Conservation (phyloP, 2,113 vertebrate genomes). For the Acrocephalus arundinaceus region DNA sequence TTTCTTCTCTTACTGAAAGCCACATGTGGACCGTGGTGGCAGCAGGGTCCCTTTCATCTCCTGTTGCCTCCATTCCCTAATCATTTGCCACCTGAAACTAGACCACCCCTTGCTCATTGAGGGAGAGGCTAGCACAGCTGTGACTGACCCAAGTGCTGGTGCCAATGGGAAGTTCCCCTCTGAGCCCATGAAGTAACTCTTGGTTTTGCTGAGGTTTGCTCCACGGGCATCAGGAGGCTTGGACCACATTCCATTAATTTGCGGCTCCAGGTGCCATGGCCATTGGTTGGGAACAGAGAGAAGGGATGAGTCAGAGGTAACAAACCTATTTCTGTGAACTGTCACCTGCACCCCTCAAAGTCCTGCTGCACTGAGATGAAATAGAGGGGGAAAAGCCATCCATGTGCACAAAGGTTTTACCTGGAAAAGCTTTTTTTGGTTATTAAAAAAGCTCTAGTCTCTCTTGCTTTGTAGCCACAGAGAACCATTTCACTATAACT, state of each 20-base stretch:
- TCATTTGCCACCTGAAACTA: not conserved
- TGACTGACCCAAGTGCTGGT: slow-evolving; percentile 2
- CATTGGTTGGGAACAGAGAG: not conserved
- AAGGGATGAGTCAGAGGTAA: not conserved
- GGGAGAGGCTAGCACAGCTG: not conserved
- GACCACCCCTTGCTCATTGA: not conserved
- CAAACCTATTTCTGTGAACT: not conserved
- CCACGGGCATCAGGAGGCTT: not conserved
- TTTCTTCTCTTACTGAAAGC: slow-evolving; percentile 49
- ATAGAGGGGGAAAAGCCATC: not conserved
- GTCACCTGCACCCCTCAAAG: not conserved
- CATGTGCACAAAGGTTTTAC: not conserved
- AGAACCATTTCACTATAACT: slow-evolving; percentile 40
- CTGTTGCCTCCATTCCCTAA: slow-evolving; percentile 12
- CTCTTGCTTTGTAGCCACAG: slow-evolving; percentile 10
- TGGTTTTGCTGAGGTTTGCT: not conserved
- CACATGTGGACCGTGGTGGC: not conserved
- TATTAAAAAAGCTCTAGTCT: not conserved
- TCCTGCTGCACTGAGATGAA: not conserved
- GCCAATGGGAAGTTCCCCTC: not conserved
- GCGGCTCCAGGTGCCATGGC: not conserved
- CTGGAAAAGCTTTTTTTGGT: not conserved
- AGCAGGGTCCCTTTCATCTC: slow-evolving; percentile 42
- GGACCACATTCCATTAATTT: not conserved
- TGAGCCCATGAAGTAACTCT: not conserved